phyloP scores from a whole-genome alignment of 2,797 vertebrate genomes.

The Tenualosa ilisha region DNA sequence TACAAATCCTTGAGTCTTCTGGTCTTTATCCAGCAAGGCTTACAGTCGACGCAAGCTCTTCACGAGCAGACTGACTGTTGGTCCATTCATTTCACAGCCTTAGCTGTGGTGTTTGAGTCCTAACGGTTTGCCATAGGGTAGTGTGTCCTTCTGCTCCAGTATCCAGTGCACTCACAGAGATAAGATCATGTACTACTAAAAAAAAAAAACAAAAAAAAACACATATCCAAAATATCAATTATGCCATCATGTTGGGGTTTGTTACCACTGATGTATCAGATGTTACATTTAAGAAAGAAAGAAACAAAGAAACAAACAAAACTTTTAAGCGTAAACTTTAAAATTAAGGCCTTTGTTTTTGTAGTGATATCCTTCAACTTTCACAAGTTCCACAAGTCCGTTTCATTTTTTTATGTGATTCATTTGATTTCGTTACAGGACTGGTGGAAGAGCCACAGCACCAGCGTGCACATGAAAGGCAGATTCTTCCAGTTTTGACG shows the following conservation, averaged over 20 bases:
- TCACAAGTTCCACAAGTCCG: conserved; percentile 24
- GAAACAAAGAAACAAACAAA: background rate
- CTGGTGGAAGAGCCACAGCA: background rate
- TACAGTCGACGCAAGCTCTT: background rate
- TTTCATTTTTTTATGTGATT: conserved; percentile 42
- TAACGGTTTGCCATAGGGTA: conserved; percentile 71
- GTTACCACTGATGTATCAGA: conserved; percentile 58
- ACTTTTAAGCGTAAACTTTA: background rate
- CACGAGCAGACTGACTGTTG: background rate
- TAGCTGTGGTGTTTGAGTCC: conserved; percentile 41
- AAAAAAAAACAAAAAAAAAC: conserved; percentile 37
- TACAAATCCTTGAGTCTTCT: conserved; percentile 54
- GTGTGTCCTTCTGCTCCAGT: conserved; percentile 46
- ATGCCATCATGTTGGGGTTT: conserved; percentile 48
- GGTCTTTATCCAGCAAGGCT: background rate
- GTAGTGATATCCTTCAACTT: conserved; percentile 44
- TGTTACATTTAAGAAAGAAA: conserved; percentile 48
- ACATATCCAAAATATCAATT: conserved; percentile 63
- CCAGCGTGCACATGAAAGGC: conserved; percentile 21
- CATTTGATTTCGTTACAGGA: conserved; percentile 35
- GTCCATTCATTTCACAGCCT: background rate
- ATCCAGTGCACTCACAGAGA: conserved; percentile 62
- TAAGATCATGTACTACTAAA: background rate
- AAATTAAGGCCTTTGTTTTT: conserved; percentile 22
- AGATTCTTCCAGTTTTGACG: conserved; percentile 73